Evolutionary conservation across 2,797 vertebrate species (phyloP).

Genomic region (Sebastes hubbsi): DNA sequence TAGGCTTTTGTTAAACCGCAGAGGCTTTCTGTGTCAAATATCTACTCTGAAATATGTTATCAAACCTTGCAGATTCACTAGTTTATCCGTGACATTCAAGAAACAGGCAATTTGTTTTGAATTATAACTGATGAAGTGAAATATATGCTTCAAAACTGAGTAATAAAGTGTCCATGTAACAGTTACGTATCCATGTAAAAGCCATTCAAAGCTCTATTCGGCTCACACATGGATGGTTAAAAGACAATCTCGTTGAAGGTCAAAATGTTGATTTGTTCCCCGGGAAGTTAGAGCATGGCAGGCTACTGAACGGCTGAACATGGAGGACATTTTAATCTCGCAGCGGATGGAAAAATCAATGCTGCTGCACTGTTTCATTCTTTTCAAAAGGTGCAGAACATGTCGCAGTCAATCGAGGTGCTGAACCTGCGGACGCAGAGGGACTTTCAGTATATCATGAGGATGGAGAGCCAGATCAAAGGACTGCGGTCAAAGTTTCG

Average conservation of each 20-base stretch:
- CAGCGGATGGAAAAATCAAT: conserved; percentile 65
- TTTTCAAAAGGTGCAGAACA: conserved; percentile 95
- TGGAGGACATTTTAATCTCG: conserved; percentile 73
- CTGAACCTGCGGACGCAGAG: conserved; percentile 98
- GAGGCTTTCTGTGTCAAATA: conserved; percentile 4
- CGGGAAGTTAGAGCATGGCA: conserved; percentile 37
- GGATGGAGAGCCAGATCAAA: conserved; percentile 99
- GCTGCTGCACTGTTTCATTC: conserved; percentile 57
- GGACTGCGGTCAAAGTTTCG: conserved; percentile 94
- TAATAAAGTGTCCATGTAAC: not conserved
- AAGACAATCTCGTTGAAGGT: conserved; percentile 58
- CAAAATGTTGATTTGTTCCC: conserved; percentile 60
- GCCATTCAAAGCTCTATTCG: conserved; percentile 5
- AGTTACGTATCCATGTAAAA: not conserved
- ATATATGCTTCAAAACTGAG: not conserved
- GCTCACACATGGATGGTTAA: conserved; percentile 25
- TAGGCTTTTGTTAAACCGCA: conserved; percentile 38
- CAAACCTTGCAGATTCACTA: not conserved
- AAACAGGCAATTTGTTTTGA: not conserved
- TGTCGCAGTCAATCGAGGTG: conserved; percentile 99
- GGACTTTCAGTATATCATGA: conserved; percentile 99
- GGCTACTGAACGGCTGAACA: conserved; percentile 43
- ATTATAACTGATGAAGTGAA: not conserved
- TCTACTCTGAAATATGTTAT: not conserved
- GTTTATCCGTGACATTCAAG: not conserved